Base-by-base conservation (phyloP, 2,113 vertebrate species). In the Taurulus bubalis region DNA sequence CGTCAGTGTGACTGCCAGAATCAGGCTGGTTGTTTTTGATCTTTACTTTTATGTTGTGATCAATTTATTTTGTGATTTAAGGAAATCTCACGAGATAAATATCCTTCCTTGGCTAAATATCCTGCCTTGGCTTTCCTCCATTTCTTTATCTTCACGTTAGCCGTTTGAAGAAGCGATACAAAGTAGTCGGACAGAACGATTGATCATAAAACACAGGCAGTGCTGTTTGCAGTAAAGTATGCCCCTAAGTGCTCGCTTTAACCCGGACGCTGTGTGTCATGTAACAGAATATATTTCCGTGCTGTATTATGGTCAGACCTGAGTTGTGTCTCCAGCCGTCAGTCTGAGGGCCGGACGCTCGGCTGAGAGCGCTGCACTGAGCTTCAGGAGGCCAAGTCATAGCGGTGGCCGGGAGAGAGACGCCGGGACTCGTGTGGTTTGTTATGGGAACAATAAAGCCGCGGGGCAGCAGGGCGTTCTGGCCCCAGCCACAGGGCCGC, bases 361-460 rank as follows among this genome's bases (percentile, higher is more conserved):
- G n/a, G n/a, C n/a, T n/a, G n/a, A n/a, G n/a, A n/a, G 63, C 20
- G 18, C 80, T 34, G 12, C 16, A 59, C 38, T 56, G 22, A 55
- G 32, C 45, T 40, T 38, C 71, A 67, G 4, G 34, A 77, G 22
- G 24, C 15, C 16, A n/a, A 40, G 49, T 73, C 75, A 62, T 1
- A 63, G 38, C 22, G 30, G 66, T 28, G 32, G 42, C 59, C 32
- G 63, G 38, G 32, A 45, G 42, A 45, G 32, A 34, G 18, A 34
- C 64, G 47, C 47, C 3, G 68, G 71, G 34, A 15, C 59, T 71
- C 28, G 8, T 10, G 53, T 32, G 75, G 71, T 79, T 67, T 79
- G 75, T 71, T 75, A 36, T 74, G 76, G 68, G 59, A 77, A 59
- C 49, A 67, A 59, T 71, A 72, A 82, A 71, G 79, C 40, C 55